A percentile compares a stretch with the other conserved stretches of the same genome.
These are phyloP conservation scores for Merodon equestris DNA, from an alignment of 2,888 invertebrate species.

Conservation along the genomic window DNA sequence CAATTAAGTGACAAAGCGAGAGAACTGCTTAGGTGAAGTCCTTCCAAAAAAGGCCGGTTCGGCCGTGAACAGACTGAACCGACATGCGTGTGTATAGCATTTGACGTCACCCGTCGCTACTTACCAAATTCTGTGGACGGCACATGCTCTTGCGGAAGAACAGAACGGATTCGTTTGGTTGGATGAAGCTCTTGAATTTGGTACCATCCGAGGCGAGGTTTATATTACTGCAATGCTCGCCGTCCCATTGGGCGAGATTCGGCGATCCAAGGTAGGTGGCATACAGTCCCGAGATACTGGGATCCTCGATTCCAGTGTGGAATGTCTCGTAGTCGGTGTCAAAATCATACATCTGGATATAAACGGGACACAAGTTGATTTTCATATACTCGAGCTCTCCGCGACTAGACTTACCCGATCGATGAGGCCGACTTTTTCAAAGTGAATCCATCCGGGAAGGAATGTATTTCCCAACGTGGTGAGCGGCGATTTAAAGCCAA, in stretches of 20 bases:
- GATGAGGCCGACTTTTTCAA: conserved; percentile 92
- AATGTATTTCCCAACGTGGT: conserved; percentile 91
- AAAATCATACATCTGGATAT: conserved; percentile 90
- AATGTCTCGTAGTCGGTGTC: conserved; percentile 88
- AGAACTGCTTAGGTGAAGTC: neutral
- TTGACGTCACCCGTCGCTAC: too few relatives aligned
- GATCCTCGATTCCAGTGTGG: conserved; percentile 85
- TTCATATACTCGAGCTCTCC: neutral
- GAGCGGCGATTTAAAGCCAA: conserved; percentile 90
- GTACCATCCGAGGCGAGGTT: conserved; percentile 90
- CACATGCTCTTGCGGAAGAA: conserved; percentile 93
- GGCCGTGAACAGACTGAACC: too few relatives aligned
- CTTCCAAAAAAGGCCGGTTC: too few relatives aligned
- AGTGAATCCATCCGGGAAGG: conserved; percentile 90
- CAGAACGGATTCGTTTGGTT: conserved; percentile 84
- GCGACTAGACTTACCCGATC: conserved; percentile 85
- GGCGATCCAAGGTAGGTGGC: conserved; percentile 87
- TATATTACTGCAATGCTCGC: conserved; percentile 87
- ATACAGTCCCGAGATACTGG: conserved; percentile 84
- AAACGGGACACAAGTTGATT: neutral
- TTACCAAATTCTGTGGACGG: conserved; percentile 88
- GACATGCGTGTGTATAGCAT: too few relatives aligned
- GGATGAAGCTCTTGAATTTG: conserved; percentile 87
- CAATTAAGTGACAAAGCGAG: conserved; percentile 37
- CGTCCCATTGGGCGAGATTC: conserved; percentile 88